A percentile compares a stretch with the other conserved stretches of the same genome.
These are phyloP conservation scores for Petromus typicus DNA, from an alignment of 2,113 vertebrate species.

Conservation along the genomic window DNA sequence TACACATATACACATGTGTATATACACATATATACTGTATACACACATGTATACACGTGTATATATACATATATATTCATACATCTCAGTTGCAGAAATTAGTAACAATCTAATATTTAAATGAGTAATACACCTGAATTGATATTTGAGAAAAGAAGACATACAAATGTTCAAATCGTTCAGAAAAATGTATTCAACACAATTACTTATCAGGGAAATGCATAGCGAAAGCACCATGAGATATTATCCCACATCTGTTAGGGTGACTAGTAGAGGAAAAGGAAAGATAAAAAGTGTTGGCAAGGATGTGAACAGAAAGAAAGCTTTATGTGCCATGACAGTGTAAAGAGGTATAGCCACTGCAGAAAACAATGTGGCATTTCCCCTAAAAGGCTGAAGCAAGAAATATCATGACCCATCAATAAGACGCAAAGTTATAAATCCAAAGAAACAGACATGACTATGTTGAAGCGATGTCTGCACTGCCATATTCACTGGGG, in stretches of 20 bases:
- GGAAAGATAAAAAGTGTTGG: not conserved
- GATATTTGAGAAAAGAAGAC: not conserved
- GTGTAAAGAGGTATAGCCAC: not conserved
- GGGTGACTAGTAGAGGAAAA: not conserved
- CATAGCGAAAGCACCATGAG: too few relatives aligned
- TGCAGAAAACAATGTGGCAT: not conserved
- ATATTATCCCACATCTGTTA: not conserved
- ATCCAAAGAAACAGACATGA: not conserved
- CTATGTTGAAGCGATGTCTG: not conserved
- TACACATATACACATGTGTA: too few relatives aligned
- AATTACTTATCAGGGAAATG: not conserved
- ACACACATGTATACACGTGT: too few relatives aligned
- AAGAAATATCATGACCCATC: not conserved
- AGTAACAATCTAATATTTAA: not conserved
- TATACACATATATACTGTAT: too few relatives aligned
- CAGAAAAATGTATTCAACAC: not conserved
- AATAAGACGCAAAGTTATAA: not conserved
- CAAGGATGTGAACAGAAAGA: not conserved
- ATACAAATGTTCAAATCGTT: not conserved
- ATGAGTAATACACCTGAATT: not conserved
- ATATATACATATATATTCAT: too few relatives aligned
- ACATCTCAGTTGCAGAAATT: not conserved
- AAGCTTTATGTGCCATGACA: not conserved
- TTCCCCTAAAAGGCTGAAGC: not conserved
- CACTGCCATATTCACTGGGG: not conserved